These are phyloP conservation scores for Drosophila orosa DNA, from an alignment of 1,140 invertebrate genomes.

Conservation along the genomic window DNA sequence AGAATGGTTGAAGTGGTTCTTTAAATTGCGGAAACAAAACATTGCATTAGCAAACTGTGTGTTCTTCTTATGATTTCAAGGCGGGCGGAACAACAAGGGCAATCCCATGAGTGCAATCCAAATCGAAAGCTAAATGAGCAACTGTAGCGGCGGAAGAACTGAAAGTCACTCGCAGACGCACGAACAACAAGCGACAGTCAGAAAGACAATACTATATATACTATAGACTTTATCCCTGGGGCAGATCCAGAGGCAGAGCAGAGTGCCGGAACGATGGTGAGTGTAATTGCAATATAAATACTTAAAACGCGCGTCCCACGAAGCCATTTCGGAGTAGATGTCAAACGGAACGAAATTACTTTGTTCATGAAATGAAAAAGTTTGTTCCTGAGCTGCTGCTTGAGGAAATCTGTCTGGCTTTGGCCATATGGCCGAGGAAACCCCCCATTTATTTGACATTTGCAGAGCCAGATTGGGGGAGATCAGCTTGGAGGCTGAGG, in stretches of 20 bases:
- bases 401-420: conserved; percentile 41
- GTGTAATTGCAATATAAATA: conserved; percentile 71
- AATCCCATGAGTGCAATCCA: conserved; percentile 27
- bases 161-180: conserved; percentile 15
- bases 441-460: conserved; percentile 41
- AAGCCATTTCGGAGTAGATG: conserved; percentile 63
- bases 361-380: conserved; percentile 60
- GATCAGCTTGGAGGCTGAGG: not conserved
- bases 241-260: not conserved
- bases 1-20: too few relatives aligned
- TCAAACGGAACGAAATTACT: conserved; percentile 60
- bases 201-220: not conserved
- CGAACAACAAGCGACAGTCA: not conserved
- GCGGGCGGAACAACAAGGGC: not conserved
- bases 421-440: conserved; percentile 52
- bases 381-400: conserved; percentile 47
- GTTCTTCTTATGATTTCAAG: conserved; percentile 12
- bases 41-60: conserved; percentile 7
- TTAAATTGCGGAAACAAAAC: not conserved
- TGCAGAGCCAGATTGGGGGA: conserved; percentile 11
- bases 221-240: not conserved
- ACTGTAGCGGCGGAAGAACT: conserved; percentile 3
- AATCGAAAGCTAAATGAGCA: conserved; percentile 43
- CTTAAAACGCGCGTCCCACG: conserved; percentile 42
- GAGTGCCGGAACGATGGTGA: conserved; percentile 32